phyloP scores from a whole-genome alignment of 2,888 invertebrate species.

The Drosophila anomalipes region DNA sequence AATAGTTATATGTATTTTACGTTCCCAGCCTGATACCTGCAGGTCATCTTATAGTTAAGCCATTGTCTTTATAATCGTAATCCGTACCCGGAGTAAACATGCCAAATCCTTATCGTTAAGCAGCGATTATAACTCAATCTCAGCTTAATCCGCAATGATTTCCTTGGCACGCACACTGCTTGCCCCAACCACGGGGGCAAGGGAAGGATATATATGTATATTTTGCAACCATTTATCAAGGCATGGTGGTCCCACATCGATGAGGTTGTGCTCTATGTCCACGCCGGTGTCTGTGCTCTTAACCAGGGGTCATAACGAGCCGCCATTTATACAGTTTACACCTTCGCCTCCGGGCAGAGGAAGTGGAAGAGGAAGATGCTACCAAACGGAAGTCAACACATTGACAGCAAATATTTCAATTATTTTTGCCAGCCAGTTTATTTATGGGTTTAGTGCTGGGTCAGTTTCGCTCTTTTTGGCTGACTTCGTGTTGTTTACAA shows the following conservation, averaged over 20 bases:
- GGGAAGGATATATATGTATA: slow-evolving; percentile 41
- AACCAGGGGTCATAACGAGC: slow-evolving; percentile 67
- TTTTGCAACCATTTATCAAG: slow-evolving; percentile 65
- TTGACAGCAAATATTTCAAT: slow-evolving; percentile 81
- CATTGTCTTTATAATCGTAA: slow-evolving; percentile 4
- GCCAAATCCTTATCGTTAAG: slow-evolving; percentile 3
- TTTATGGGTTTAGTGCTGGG: slow-evolving; percentile 59
- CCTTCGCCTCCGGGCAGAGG: slow-evolving; percentile 68
- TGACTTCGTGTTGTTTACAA: slow-evolving; percentile 73
- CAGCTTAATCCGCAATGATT: slow-evolving; percentile 45
- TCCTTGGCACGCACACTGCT: slow-evolving; percentile 38
- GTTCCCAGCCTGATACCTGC: neutral
- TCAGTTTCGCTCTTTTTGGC: slow-evolving; percentile 22
- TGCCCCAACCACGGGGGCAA: slow-evolving; percentile 2
- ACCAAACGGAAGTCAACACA: slow-evolving; percentile 72
- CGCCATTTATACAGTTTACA: slow-evolving; percentile 78
- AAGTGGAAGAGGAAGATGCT: neutral
- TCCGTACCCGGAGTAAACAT: neutral
- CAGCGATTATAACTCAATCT: slow-evolving; percentile 46
- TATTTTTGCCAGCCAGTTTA: slow-evolving; percentile 61
- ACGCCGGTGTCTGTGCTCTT: slow-evolving; percentile 44
- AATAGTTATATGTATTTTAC: too few relatives aligned
- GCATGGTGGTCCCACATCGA: slow-evolving; percentile 36
- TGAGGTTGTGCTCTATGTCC: slow-evolving; percentile 22
- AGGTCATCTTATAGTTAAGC: neutral